Base-by-base conservation (phyloP, 1,140 invertebrate species). In the Mactra quadrangularis region DNA sequence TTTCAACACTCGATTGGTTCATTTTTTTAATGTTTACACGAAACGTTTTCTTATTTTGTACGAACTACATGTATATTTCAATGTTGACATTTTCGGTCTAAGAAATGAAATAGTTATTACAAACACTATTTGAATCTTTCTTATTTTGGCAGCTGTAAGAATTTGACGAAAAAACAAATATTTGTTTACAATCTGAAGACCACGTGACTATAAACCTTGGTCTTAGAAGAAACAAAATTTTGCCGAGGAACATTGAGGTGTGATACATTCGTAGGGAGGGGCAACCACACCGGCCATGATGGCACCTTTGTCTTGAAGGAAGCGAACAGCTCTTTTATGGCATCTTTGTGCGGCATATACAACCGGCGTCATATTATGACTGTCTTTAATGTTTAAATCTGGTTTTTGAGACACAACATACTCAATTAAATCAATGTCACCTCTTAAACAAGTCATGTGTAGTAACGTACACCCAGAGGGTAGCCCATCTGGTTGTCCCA, bases 401-500 rank as follows among this genome's bases (percentile, higher is more conserved):
- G 87, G 85, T 13, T 87, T 87, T 52, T 83, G 82, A 17, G 86
- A 85, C 1, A 90, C 33, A 0, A 90, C 45, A 75, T 83, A 87
- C 55, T 89, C 85, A 57, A 84, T 77, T 0, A 89, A 78, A 68
- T 86, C 87, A 31, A 82, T 53, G 78, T 90, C 88, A 19, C 83
- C 83, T 35, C 87, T 74, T 29, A 88, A 71, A 22, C 87, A 85
- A 6, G 89, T 86, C 25, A 90, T 70, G 64, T 90, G 89, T 19
- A 90, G 77, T 38, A 87, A 31, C 0, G 83, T 85, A 60, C 88
- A 90, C 1, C 47, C 53, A 15, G 53, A 62, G 9, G 89, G 88
- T 13, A 90, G 83, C 29, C 89, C 89, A 53, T 87, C 86, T 1
- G 89, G 89, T n/a, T 87, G 79, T 3, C 89, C 89, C 88, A 90